Evolutionary conservation across 2,113 vertebrate species (phyloP).

Genomic region (Scartelaos histophorus): DNA sequence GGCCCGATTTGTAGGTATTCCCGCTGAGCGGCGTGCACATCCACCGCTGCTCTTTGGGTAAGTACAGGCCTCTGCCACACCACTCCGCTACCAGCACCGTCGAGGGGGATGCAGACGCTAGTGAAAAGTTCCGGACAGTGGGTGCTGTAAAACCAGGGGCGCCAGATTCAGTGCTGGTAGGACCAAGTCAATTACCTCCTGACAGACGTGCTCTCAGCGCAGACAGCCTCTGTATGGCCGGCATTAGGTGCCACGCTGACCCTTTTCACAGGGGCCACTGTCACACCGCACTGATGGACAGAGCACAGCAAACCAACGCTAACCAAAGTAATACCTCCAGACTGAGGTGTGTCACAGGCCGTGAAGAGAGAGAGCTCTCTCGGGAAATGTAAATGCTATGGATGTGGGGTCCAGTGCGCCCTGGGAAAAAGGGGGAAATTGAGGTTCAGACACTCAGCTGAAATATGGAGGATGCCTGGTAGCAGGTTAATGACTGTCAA

Average conservation of each 20-base stretch:
- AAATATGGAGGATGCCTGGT: constrained; percentile 61
- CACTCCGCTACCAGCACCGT: constrained; percentile 65
- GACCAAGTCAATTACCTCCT: constrained; percentile 82
- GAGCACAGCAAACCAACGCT: constrained; percentile 10
- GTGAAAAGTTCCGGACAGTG: constrained; percentile 70
- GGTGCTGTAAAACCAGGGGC: constrained; percentile 78
- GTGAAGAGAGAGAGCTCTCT: constrained; percentile 22
- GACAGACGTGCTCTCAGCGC: constrained; percentile 72
- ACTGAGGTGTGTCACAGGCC: constrained; percentile 16
- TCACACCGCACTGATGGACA: constrained; percentile 47
- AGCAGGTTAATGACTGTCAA: constrained; percentile 70
- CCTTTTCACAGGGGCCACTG: constrained; percentile 68
- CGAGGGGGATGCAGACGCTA: constrained; percentile 78
- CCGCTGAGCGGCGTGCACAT: constrained; percentile 39
- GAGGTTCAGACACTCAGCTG: constrained; percentile 53
- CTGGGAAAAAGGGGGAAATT: constrained; percentile 36
- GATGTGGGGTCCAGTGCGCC: constrained; percentile 25
- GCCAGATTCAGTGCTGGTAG: constrained; percentile 70
- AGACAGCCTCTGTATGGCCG: constrained; percentile 57
- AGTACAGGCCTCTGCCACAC: constrained; percentile 47
- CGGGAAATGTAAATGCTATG: constrained; percentile 49
- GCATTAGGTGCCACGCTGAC: constrained; percentile 71
- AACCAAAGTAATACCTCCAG: constrained; percentile 31
- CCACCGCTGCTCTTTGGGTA: constrained; percentile 30
- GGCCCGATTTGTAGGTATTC: constrained; percentile 64